Base-by-base conservation (phyloP, 1,140 invertebrate species). In the Zeugodacus cucurbitae region DNA sequence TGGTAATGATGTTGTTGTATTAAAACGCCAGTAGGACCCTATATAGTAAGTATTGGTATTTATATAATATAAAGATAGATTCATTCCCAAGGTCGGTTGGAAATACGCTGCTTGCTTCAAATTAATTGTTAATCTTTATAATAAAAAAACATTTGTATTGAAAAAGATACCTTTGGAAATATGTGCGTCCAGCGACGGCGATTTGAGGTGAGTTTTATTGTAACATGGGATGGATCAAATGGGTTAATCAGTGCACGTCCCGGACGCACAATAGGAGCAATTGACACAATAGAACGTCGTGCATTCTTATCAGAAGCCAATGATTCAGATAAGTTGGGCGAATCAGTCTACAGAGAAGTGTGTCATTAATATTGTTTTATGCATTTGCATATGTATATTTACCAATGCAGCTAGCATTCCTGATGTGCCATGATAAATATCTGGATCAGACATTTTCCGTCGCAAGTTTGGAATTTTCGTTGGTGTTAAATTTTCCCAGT, bases 181-280 rank as follows among this genome's bases (percentile, higher is more conserved):
- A 99, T 99, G 93, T 99, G 99, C 8, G 98, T 99, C 99, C 99
- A 99, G 86, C 99, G 95, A 78, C 98, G 94, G 82, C 99, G 95
- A 94, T 99, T 99, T 78, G 98, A 99, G 1, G 99, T 99, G 74
- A 99, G 94, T 93, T 99, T 99, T 87, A 99, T 98, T 54, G 98
- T 98, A 87, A 99, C 98, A 92, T 99, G 97, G 0, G 98, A 98
- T 0, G 98, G 98, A 93, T 99, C 98, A 94, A 99, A 99, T 1
- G 99, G 99, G 94, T 99, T 99, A 88, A 99, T 98, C 11, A 98
- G 94, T 3, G 97, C 97, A 87, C 97, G 94, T 7, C 96, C 96
- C 0, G 96, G 96, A 22, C 96, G 93, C 54, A 95, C 94, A 22
- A 95, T 94, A 0, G 94, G 94, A 32, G 95, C 94, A 86, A 93